These are phyloP conservation scores for Dryobota labecula DNA, from an alignment of 2,888 invertebrate genomes.

Conservation along the genomic window DNA sequence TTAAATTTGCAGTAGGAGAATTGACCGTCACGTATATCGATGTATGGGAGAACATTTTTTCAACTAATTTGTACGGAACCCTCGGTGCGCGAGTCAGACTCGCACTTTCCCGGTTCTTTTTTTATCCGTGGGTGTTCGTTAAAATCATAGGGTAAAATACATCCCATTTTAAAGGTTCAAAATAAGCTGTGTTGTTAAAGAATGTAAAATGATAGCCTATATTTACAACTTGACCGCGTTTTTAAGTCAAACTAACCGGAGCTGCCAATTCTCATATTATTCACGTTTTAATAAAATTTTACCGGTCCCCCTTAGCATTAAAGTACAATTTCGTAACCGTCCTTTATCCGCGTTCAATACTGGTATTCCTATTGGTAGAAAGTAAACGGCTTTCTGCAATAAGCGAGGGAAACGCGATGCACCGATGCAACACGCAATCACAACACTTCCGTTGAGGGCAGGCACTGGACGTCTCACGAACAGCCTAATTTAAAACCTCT, in stretches of 20 bases:
- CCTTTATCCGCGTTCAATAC: slow-evolving; percentile 35
- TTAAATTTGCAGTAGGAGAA: too few relatives aligned
- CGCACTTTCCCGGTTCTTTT: too few relatives aligned
- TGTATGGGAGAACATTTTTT: too few relatives aligned
- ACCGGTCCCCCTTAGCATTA: background rate
- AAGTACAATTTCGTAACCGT: slow-evolving; percentile 30
- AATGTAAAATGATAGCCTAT: too few relatives aligned
- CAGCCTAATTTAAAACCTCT: slow-evolving; percentile 17
- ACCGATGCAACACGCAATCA: slow-evolving; percentile 75
- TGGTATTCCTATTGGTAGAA: slow-evolving; percentile 70
- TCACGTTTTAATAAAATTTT: background rate
- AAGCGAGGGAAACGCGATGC: slow-evolving; percentile 76
- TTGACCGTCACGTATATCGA: too few relatives aligned
- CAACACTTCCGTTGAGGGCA: slow-evolving; percentile 72
- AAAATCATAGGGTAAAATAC: too few relatives aligned
- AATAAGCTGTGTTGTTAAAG: too few relatives aligned
- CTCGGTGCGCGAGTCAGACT: too few relatives aligned
- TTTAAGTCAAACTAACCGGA: background rate
- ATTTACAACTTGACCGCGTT: background rate
- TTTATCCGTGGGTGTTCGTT: background rate
- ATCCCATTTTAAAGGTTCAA: background rate
- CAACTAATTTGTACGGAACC: too few relatives aligned
- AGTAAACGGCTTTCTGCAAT: slow-evolving; percentile 73
- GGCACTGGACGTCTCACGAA: slow-evolving; percentile 59
- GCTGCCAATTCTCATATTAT: background rate